A percentile compares a stretch with the other conserved stretches of the same genome.
Evolutionary conservation across 2,797 vertebrate species (phyloP).

Genomic region (Sebastes iracundus): DNA sequence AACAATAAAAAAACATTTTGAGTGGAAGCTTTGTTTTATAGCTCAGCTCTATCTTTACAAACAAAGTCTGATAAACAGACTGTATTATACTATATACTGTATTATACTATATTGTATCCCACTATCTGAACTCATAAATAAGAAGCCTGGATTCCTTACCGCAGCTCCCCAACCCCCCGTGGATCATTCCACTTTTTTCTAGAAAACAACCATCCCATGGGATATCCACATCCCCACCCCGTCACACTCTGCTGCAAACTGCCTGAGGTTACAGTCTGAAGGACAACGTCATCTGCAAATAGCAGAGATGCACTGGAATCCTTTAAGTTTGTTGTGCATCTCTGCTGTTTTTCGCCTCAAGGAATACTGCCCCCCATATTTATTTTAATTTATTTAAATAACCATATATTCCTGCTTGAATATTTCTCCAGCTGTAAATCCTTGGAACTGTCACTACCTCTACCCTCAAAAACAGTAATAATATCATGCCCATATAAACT

Average conservation of each 20-base stretch:
- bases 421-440: not conserved
- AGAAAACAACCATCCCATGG: constrained; percentile 1
- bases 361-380: not conserved
- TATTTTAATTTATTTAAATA: constrained; percentile 4
- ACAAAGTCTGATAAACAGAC: not conserved
- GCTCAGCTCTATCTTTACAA: not conserved
- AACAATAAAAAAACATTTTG: not conserved
- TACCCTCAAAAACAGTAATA: not conserved
- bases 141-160: not conserved
- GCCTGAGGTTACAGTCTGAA: constrained; percentile 11
- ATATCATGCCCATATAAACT: constrained; percentile 2
- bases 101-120: not conserved
- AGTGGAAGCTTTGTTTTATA: not conserved
- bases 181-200: not conserved
- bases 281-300: constrained; percentile 24
- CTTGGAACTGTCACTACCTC: not conserved
- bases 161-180: not conserved
- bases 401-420: not conserved
- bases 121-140: not conserved
- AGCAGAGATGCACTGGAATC: not conserved
- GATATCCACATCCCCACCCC: constrained; percentile 7
- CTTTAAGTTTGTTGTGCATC: not conserved
- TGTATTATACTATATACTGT: not conserved
- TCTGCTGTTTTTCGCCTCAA: not conserved
- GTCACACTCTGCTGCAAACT: constrained; percentile 31